Conservation (phyloP, 2,888 invertebrate species). For the Pyrrhosoma nymphula region DNA sequence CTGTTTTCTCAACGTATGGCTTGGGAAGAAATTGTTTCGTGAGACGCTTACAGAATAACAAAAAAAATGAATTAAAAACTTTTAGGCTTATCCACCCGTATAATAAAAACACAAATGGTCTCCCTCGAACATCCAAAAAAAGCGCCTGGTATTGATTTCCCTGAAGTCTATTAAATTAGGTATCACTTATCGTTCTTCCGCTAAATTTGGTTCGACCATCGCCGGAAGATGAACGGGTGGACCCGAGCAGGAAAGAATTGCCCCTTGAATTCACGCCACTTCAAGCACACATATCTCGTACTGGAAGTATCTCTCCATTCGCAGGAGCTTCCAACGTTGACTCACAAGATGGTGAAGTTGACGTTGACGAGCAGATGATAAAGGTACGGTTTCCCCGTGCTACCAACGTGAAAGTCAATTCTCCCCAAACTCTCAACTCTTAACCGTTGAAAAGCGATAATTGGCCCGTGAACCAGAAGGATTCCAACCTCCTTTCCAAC, state of each 20-base stretch:
- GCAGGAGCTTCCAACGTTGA: not conserved
- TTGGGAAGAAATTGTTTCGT: too few relatives aligned
- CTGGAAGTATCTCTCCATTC: not conserved
- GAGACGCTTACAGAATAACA: too few relatives aligned
- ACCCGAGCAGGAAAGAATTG: not conserved
- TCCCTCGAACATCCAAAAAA: not conserved
- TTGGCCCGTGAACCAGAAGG: conserved; percentile 11
- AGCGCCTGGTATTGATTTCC: not conserved
- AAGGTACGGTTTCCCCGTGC: not conserved
- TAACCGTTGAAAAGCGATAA: not conserved
- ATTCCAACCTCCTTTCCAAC: not conserved
- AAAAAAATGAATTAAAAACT: too few relatives aligned
- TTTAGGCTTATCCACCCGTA: too few relatives aligned
- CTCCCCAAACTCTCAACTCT: not conserved
- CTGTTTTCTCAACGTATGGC: too few relatives aligned
- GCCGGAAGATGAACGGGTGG: not conserved
- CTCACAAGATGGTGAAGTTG: not conserved
- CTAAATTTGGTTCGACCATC: not conserved
- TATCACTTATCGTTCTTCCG: not conserved
- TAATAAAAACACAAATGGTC: too few relatives aligned
- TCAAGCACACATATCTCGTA: not conserved
- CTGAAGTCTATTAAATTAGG: not conserved
- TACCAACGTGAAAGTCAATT: not conserved
- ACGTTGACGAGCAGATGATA: not conserved
- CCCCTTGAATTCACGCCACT: not conserved